phyloP scores from a whole-genome alignment of 2,113 vertebrate genomes.

The Stigmatopora nigra region DNA sequence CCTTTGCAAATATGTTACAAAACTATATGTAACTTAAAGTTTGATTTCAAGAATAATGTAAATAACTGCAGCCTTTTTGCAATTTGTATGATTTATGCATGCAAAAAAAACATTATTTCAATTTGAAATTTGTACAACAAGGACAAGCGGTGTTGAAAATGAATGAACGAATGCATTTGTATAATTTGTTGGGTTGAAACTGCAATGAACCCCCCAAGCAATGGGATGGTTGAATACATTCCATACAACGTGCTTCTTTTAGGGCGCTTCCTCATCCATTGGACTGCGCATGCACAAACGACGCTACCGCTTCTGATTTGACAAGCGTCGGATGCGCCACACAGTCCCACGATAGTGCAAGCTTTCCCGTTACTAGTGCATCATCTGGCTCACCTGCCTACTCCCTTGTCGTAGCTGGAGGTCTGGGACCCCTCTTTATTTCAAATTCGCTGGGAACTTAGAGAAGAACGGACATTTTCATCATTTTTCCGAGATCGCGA shows the following conservation, averaged over 20 bases:
- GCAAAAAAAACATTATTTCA: background rate
- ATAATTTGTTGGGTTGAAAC: background rate
- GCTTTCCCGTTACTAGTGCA: slow-evolving; percentile 49
- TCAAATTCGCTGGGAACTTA: slow-evolving; percentile 46
- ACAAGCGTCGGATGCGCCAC: slow-evolving; percentile 39
- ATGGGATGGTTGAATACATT: background rate
- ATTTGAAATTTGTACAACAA: background rate
- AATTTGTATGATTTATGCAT: background rate
- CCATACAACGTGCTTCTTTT: background rate
- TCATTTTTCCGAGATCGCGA: slow-evolving; percentile 52
- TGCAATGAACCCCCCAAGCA: background rate
- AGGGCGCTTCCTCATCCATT: slow-evolving; percentile 33
- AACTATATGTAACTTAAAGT: background rate
- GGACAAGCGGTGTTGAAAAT: background rate
- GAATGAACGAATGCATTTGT: background rate
- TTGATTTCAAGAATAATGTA: background rate
- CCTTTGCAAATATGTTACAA: background rate
- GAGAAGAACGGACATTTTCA: slow-evolving; percentile 43
- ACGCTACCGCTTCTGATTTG: slow-evolving; percentile 47
- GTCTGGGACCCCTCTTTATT: slow-evolving; percentile 68
- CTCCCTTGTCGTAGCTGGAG: slow-evolving; percentile 45
- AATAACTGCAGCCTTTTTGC: background rate
- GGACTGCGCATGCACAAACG: slow-evolving; percentile 60
- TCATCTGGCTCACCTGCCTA: slow-evolving; percentile 66
- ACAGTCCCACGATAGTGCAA: slow-evolving; percentile 59